Base-by-base conservation (phyloP, 2,888 invertebrate species). In the Hoplodrina ambigua region DNA sequence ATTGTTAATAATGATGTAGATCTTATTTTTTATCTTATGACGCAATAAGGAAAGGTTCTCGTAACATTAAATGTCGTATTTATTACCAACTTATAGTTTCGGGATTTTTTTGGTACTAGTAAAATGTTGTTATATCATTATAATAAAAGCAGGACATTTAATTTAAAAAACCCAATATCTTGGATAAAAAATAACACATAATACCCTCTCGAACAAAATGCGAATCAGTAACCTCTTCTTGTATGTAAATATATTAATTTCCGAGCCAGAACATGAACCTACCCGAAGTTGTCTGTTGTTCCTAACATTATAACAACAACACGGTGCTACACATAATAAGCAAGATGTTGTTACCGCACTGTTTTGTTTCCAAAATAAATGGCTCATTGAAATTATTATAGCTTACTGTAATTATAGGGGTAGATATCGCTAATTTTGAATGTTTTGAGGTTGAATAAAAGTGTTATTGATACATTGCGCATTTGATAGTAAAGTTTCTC, bases 341-440 rank as follows among this genome's bases (percentile, higher is more conserved):
- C 80, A 81, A 83, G 81, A 84, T 86, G 84, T 81, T 84, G 75
- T 63, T 78, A 69, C 69, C 66, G 67, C 78, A 74, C 73, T 87
- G 87, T 87, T 90, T 87, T 88, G 87, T 88, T 88, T 86, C 87
- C 66, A 86, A 87, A 85, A 84, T 88, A 83, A 79, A 81, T 81
- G 77, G 82, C 77, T 86, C 80, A 85, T 82, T 82, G 78, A 82
- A 87, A 87, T 88, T 84, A 85, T 87, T 84, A 86, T 78, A 80
- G 69, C 63, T 74, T 57, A n/a, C 53, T 66, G 58, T 62, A 37
- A 60, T 62, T 53, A 17, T 33, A 11, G 25, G 20, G 37, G 8
- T 55, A 46, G 7, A 58, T 65, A 54, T 37, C 0, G 37, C n/a
- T 52, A n/a, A 60, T 59, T 55, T 52, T 17, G 19, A 50, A 4